Evolutionary conservation across 2,113 vertebrate genomes (phyloP).

Genomic region (Gopherus evgoodei): DNA sequence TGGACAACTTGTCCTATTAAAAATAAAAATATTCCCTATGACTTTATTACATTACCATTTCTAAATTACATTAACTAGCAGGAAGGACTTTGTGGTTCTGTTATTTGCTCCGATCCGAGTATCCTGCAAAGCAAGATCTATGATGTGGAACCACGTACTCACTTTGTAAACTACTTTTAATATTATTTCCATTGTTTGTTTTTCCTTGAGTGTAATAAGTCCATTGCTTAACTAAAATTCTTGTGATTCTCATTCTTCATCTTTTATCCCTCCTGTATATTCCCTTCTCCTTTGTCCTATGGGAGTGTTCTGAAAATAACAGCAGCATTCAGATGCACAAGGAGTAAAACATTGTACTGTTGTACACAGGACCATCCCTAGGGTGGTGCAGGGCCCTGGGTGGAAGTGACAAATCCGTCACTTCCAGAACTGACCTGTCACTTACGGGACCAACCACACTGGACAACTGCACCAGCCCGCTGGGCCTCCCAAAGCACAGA

Average conservation of each 20-base stretch:
- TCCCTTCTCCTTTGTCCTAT: not conserved
- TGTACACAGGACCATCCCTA: no score
- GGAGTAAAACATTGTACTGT: not conserved
- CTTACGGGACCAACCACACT: no score
- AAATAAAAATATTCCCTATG: not conserved
- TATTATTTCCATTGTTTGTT: not conserved
- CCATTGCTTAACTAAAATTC: not conserved
- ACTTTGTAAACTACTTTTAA: not conserved
- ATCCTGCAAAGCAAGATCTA: not conserved
- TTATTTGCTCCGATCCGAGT: not conserved
- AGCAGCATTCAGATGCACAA: not conserved
- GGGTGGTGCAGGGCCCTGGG: no score
- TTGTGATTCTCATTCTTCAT: not conserved
- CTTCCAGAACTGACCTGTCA: no score
- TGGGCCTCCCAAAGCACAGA: no score
- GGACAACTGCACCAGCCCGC: no score
- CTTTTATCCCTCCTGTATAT: not conserved
- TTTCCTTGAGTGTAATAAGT: not conserved
- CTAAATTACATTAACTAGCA: not conserved
- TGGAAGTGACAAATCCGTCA: no score
- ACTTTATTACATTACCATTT: not conserved
- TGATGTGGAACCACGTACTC: not conserved
- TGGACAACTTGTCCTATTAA: not conserved
- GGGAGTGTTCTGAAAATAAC: slow-evolving; percentile 1
- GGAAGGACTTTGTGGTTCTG: not conserved